A percentile compares a stretch with the other conserved stretches of the same genome.
phyloP scores from a whole-genome alignment of 2,888 invertebrate species.

The Silvanus unidentatus region DNA sequence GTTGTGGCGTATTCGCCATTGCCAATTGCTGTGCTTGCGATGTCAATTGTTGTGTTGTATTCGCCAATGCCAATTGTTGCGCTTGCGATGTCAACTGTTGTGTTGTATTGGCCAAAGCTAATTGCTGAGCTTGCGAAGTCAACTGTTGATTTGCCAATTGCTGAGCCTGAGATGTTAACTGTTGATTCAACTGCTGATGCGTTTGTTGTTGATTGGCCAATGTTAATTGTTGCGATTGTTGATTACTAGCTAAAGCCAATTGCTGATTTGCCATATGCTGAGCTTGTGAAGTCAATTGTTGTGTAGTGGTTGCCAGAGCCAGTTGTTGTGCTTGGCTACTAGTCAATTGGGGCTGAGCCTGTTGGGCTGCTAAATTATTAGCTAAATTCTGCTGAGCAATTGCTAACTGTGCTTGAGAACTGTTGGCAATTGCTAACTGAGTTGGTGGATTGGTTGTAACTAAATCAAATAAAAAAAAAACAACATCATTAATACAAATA shows the following conservation, averaged over 20 bases:
- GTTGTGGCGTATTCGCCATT: slow-evolving; percentile 34
- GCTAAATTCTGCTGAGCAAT: slow-evolving; percentile 44
- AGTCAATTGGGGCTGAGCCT: slow-evolving; percentile 21
- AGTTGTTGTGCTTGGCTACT: slow-evolving; percentile 41
- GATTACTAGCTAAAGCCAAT: slow-evolving; percentile 27
- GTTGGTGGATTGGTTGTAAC: slow-evolving; percentile 44
- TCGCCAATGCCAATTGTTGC: slow-evolving; percentile 36
- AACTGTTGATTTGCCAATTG: slow-evolving; percentile 27
- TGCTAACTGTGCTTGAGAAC: slow-evolving; percentile 42
- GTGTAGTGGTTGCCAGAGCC: slow-evolving; percentile 40
- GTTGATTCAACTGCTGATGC: slow-evolving; percentile 27
- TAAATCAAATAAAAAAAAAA: slow-evolving; percentile 19
- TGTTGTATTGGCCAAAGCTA: slow-evolving; percentile 29
- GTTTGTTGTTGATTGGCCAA: slow-evolving; percentile 20
- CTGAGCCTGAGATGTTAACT: slow-evolving; percentile 36
- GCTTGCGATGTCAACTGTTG: slow-evolving; percentile 31
- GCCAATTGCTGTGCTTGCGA: slow-evolving; percentile 36
- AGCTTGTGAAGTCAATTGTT: slow-evolving; percentile 30
- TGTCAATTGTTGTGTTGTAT: slow-evolving; percentile 37
- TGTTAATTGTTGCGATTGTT: slow-evolving; percentile 26
- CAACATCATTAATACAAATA: not conserved
- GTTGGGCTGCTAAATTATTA: slow-evolving; percentile 38
- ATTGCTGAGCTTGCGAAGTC: slow-evolving; percentile 34
- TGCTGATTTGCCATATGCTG: slow-evolving; percentile 40
- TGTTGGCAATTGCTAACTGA: slow-evolving; percentile 38